Conservation (phyloP, 1,140 invertebrate species). For the Eupristina koningsbergeri region DNA sequence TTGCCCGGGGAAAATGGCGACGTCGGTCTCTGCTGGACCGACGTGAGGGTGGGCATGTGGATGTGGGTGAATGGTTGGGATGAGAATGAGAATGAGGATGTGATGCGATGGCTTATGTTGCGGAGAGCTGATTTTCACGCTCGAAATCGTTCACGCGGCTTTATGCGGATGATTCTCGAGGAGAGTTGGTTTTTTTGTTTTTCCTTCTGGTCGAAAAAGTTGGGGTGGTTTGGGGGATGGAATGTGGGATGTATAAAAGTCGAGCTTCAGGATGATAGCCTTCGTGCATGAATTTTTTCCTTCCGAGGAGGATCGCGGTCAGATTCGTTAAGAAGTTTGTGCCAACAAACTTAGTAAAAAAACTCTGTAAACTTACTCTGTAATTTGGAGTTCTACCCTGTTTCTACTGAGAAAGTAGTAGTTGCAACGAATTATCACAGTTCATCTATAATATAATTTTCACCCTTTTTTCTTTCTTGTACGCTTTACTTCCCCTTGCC, state of each 20-base stretch:
- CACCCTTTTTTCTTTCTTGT: too few species aligned
- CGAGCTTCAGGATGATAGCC: background rate
- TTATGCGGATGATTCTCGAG: constrained; percentile 19
- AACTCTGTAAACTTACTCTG: background rate
- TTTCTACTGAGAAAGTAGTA: too few species aligned
- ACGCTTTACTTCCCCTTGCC: too few species aligned
- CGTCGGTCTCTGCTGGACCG: background rate
- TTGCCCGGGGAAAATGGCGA: constrained; percentile 24
- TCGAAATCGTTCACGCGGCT: constrained; percentile 28
- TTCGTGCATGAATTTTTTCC: background rate
- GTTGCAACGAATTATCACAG: too few species aligned
- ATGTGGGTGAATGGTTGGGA: background rate
- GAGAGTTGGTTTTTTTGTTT: constrained; percentile 11
- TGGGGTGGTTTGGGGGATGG: background rate
- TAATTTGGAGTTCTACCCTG: background rate
- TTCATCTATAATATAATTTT: too few species aligned
- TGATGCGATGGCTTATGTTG: background rate
- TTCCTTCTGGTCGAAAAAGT: background rate
- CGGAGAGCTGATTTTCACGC: constrained; percentile 39
- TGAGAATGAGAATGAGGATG: background rate
- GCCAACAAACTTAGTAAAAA: background rate
- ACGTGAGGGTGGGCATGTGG: background rate
- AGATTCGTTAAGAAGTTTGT: background rate
- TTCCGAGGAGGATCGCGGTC: background rate
- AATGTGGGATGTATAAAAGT: background rate